These are phyloP conservation scores for Rhopilema esculentum DNA, from an alignment of 30 jellyfish, hydroid and myxozoan genomes.

Conservation along the genomic window DNA sequence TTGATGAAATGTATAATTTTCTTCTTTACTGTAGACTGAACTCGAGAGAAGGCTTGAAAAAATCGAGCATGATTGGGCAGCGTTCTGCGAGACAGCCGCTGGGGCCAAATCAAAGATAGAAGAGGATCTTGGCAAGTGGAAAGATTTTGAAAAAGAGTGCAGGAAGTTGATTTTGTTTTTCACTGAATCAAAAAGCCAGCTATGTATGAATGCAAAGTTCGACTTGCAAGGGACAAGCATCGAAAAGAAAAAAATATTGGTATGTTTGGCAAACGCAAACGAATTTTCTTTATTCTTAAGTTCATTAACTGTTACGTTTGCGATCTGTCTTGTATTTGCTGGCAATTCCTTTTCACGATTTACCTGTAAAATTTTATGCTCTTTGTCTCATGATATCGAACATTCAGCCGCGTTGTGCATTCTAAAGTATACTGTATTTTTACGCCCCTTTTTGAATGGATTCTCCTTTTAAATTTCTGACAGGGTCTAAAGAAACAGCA, in stretches of 20 bases:
- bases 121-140: conserved; percentile 54
- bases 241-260: conserved; percentile 39
- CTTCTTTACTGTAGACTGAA: conserved; percentile 8
- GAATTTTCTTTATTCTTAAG: too few relatives aligned
- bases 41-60: conserved; percentile 59
- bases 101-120: conserved; percentile 46
- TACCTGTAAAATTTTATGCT: not conserved
- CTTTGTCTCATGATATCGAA: too few relatives aligned
- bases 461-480: not conserved
- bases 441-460: too few relatives aligned
- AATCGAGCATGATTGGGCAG: conserved; percentile 76
- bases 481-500: not conserved
- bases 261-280: not conserved
- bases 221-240: conserved; percentile 30
- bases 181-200: not conserved
- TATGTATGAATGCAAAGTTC: not conserved
- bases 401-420: too few relatives aligned
- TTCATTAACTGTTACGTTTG: too few relatives aligned
- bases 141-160: conserved; percentile 36
- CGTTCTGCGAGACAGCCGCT: conserved; percentile 60
- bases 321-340: too few relatives aligned
- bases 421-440: too few relatives aligned
- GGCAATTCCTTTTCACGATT: too few relatives aligned
- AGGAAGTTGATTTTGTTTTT: conserved; percentile 27
- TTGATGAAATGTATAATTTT: too few relatives aligned